Conservation (phyloP, 2,888 invertebrate genomes). For the Autographa pulchrina region DNA sequence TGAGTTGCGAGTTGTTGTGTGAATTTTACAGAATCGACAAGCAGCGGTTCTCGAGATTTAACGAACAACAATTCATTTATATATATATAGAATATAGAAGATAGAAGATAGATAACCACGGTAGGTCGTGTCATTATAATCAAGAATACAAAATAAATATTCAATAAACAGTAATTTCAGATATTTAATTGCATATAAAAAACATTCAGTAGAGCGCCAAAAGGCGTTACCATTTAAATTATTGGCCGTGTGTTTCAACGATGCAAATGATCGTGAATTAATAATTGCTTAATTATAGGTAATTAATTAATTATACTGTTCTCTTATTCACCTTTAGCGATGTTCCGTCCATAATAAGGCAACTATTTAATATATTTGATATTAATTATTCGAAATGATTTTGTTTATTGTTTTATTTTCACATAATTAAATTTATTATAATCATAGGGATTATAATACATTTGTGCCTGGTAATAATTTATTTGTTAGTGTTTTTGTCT, state of each 20-base stretch:
- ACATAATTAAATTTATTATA: too few species aligned
- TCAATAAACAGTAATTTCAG: not conserved
- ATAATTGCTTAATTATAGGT: conserved; percentile 26
- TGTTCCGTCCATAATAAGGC: conserved; percentile 10
- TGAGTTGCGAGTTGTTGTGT: too few species aligned
- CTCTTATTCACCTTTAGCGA: conserved; percentile 24
- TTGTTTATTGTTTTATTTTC: not conserved
- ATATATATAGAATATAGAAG: too few species aligned
- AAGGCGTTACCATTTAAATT: not conserved
- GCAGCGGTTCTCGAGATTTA: too few species aligned
- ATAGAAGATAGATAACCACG: too few species aligned
- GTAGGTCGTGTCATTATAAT: too few species aligned
- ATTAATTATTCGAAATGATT: not conserved
- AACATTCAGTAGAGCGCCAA: not conserved
- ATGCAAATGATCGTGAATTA: conserved; percentile 30
- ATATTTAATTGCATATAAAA: conserved; percentile 1
- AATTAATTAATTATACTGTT: conserved; percentile 31
- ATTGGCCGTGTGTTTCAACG: conserved; percentile 3
- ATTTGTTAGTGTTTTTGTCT: too few species aligned
- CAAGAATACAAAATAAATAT: too few species aligned
- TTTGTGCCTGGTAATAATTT: too few species aligned
- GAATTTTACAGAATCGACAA: too few species aligned
- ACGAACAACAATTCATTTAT: too few species aligned
- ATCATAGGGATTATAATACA: too few species aligned
- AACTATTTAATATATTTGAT: not conserved